These are phyloP conservation scores for Bombus pyrosoma DNA, from an alignment of 1,140 invertebrate genomes.

Conservation along the genomic window DNA sequence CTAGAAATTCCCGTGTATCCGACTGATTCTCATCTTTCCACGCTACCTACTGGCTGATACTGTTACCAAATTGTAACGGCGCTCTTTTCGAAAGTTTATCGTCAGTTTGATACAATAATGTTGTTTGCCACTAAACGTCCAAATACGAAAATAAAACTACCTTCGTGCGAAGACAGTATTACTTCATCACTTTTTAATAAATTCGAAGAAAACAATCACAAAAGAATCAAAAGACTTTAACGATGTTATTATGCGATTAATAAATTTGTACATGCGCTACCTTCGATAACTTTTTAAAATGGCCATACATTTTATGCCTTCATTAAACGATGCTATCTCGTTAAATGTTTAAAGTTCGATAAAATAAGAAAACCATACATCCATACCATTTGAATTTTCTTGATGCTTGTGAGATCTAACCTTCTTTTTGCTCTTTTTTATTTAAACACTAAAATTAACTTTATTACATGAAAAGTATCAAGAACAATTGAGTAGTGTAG, in stretches of 20 bases:
- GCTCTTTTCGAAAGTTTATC: neutral
- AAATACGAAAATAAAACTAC: neutral
- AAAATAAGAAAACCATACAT: neutral
- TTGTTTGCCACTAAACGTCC: too few species aligned
- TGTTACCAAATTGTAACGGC: neutral
- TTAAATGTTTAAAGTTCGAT: too few species aligned
- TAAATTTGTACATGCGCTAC: neutral
- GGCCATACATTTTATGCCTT: neutral
- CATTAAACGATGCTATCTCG: neutral
- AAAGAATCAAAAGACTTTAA: neutral
- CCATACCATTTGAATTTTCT: neutral
- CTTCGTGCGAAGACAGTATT: too few species aligned
- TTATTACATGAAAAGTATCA: too few species aligned
- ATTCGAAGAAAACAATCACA: neutral
- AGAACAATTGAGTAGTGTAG: too few species aligned
- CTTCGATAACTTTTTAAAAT: neutral
- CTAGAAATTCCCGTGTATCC: constrained; percentile 42
- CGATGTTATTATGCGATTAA: neutral
- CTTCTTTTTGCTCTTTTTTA: neutral
- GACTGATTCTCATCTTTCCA: neutral
- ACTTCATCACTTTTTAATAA: neutral
- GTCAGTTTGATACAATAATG: neutral
- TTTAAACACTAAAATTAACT: neutral
- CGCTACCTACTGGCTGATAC: neutral
- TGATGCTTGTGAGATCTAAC: neutral